A percentile compares a stretch with the other conserved stretches of the same genome.
Evolutionary conservation across 1,140 invertebrate species (phyloP).

Genomic region (Hycleus cichorii): DNA sequence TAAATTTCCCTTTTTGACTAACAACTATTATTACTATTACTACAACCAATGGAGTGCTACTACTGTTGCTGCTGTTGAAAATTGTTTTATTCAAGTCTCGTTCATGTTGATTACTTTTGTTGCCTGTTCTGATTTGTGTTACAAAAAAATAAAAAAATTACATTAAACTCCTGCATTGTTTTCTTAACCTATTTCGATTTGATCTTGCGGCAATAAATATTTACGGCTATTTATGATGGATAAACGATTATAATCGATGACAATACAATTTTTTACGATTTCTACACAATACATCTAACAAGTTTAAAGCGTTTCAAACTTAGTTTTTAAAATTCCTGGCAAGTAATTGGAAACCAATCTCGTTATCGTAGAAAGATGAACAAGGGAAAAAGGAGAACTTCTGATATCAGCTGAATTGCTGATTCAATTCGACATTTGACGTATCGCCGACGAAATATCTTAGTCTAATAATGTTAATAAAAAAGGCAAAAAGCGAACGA

Average conservation of each 20-base stretch:
- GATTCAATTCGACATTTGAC: not conserved
- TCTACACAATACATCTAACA: not conserved
- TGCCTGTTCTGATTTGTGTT: conserved; percentile 18
- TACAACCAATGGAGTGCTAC: not conserved
- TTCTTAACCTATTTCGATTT: too few species aligned
- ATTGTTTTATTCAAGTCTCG: conserved; percentile 15
- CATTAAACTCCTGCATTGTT: too few species aligned
- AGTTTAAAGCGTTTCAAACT: conserved; percentile 4
- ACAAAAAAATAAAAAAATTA: conserved; percentile 12
- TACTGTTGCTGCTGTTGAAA: not conserved
- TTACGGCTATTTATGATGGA: too few species aligned
- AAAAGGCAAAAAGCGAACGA: too few species aligned
- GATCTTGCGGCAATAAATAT: too few species aligned
- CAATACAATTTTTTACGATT: too few species aligned
- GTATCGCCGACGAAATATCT: too few species aligned
- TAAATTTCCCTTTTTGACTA: not conserved
- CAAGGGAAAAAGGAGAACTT: not conserved
- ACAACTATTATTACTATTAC: not conserved
- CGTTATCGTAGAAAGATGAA: conserved; percentile 1
- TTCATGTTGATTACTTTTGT: conserved; percentile 16
- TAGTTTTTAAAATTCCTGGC: conserved; percentile 1
- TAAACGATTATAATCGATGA: too few species aligned
- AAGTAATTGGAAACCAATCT: conserved; percentile 14
- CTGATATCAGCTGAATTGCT: conserved; percentile 3
- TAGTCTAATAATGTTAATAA: too few species aligned